These are phyloP conservation scores for Lutjanus campechanus DNA, from an alignment of 2,797 vertebrate genomes.

Conservation along the genomic window DNA sequence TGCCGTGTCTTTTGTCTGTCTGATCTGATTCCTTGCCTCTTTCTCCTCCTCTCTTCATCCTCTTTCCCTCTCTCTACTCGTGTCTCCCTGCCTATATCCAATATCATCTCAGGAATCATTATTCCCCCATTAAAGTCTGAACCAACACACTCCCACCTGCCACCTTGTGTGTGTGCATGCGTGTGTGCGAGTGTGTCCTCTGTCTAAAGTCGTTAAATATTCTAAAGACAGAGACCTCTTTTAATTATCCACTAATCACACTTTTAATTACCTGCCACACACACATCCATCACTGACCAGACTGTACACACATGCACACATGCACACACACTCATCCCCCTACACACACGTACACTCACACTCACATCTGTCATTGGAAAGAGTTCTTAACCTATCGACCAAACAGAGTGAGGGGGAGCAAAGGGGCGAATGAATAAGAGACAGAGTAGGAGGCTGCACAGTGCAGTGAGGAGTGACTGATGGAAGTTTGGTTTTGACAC, in stretches of 20 bases:
- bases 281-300: conserved; percentile 73
- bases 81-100: conserved; percentile 40
- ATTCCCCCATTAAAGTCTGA: conserved; percentile 59
- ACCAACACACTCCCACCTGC: conserved; percentile 67
- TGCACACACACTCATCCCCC: background rate
- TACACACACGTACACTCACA: conserved; percentile 18
- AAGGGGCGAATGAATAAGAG: conserved; percentile 14
- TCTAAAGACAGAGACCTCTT: conserved; percentile 80
- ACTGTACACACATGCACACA: conserved; percentile 41
- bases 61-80: conserved; percentile 10
- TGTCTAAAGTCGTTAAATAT: conserved; percentile 77
- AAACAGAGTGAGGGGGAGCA: conserved; percentile 29
- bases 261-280: conserved; percentile 82
- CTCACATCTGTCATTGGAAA: conserved; percentile 45
- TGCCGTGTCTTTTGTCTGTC: conserved; percentile 50
- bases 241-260: conserved; percentile 83
- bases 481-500: conserved; percentile 37
- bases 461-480: conserved; percentile 59
- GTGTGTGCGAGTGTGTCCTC: conserved; percentile 48
- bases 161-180: conserved; percentile 37
- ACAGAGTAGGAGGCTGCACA: conserved; percentile 11
- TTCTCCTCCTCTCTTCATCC: conserved; percentile 27
- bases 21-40: conserved; percentile 33
- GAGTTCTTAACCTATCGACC: conserved; percentile 70
- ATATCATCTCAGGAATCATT: conserved; percentile 70